Conservation (phyloP, 1,140 invertebrate species). For the Lethrus apterus region DNA sequence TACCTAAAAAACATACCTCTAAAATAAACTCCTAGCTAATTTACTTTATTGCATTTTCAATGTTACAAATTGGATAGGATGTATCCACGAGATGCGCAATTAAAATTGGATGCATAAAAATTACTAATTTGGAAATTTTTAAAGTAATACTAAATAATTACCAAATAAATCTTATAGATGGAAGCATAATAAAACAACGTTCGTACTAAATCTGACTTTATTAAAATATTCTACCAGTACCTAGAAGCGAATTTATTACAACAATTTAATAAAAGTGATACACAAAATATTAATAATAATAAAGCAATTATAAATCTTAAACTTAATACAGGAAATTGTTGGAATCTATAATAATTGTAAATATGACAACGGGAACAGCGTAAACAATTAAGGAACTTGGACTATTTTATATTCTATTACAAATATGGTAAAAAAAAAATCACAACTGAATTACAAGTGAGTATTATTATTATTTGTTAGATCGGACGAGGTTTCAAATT, state of each 20-base stretch:
- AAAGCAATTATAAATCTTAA: slow-evolving; percentile 17
- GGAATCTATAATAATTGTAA: slow-evolving; percentile 21
- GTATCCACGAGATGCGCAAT: too few species aligned
- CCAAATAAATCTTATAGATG: too few species aligned
- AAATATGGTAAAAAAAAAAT: slow-evolving; percentile 27
- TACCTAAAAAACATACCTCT: too few species aligned
- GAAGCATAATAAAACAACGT: slow-evolving; percentile 9
- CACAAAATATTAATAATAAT: neutral
- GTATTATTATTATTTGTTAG: slow-evolving; percentile 28
- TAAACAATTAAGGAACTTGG: slow-evolving; percentile 19
- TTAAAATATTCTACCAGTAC: slow-evolving; percentile 27
- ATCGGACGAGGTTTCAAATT: too few species aligned
- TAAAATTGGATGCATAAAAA: too few species aligned
- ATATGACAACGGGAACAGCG: slow-evolving; percentile 18
- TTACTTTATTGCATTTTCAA: too few species aligned
- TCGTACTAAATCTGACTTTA: slow-evolving; percentile 20
- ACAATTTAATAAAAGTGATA: neutral
- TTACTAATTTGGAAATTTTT: too few species aligned
- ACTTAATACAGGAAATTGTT: slow-evolving; percentile 17
- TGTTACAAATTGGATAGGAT: too few species aligned
- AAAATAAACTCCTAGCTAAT: too few species aligned
- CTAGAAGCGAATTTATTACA: slow-evolving; percentile 17
- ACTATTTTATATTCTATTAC: slow-evolving; percentile 22
- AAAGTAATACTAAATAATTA: too few species aligned
- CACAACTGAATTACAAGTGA: slow-evolving; percentile 23